Base-by-base conservation (phyloP, 2,797 vertebrate species). In the Muraenolepis orangiensis region DNA sequence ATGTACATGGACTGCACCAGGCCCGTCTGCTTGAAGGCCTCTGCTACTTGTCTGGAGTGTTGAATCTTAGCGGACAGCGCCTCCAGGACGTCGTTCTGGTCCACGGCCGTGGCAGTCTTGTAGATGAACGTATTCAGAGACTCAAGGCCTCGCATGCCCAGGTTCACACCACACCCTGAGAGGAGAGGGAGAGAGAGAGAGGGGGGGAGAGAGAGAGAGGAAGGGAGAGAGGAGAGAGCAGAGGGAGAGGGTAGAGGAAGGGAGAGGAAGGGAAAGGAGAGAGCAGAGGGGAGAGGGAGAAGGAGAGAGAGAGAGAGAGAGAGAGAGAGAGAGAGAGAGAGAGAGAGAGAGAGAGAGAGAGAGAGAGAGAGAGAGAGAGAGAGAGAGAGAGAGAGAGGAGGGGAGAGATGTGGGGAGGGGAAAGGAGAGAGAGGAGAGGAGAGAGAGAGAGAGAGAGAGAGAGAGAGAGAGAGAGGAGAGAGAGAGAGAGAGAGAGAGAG, bases 121-220 rank as follows among this genome's bases (percentile, higher is more conserved):
- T 94, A 94, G 88, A 95, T 93, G 42, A 95, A 95, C 16, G 91
- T 87, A 76, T 92, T 92, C 86, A 93, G 89, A 0, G 92, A 93
- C 87, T 95, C 92, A 77, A 95, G 90, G 18, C 93, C 92, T 29
- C 86, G 78, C 82, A 96, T 86, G 10, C 93, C 93, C 23, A 95
- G 88, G 86, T 95, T 96, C 51, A 96, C 93, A 30, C 94, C 94
- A 69, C 89, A 95, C 72, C 91, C 94, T 95, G 86, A 18, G 57
- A 40, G 40, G 14, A 40, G 68, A 5, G 32, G 51, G 36, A 26
- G 51, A 20, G 36, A n/a, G n/a, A 31, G 42, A 38, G 40, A 57
- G 40, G 20, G 6, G n/a, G n/a, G n/a, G 67, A n/a, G 28, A 31
- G 40, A 34, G n/a, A 31, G 42, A 38, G 40, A 57, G 40, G 20